Evolutionary conservation across 2,113 vertebrate species (phyloP).

Genomic region (Pygoscelis adeliae): DNA sequence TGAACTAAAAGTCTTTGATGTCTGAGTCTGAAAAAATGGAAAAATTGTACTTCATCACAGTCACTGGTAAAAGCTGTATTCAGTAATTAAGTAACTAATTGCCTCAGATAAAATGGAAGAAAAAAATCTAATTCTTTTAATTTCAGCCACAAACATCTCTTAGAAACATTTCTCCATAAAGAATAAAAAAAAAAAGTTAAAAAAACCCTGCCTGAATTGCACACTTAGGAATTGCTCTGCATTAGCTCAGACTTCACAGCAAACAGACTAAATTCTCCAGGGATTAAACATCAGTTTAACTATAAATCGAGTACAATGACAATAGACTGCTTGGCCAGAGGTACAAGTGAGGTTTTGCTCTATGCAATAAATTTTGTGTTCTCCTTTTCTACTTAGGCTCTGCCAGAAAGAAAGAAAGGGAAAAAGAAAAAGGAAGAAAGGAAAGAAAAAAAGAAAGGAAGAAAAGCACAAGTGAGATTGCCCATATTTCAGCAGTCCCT

Average conservation of each 20-base stretch:
- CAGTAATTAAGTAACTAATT: not conserved
- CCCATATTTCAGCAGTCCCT: not conserved
- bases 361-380: not conserved
- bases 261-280: not conserved
- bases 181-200: not conserved
- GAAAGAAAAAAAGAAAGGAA: not conserved
- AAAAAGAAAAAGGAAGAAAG: not conserved
- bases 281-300: not conserved
- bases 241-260: not conserved
- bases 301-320: not conserved
- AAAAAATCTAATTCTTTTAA: not conserved
- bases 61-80: not conserved
- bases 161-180: not conserved
- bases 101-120: not conserved
- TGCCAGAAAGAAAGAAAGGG: not conserved
- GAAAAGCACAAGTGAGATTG: not conserved
- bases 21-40: not conserved
- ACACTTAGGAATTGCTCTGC: not conserved
- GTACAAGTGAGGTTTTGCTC: not conserved
- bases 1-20: not conserved
- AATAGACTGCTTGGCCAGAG: not conserved
- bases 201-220: not conserved
- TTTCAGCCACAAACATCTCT: not conserved
- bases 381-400: not conserved
- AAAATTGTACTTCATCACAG: not conserved